These are phyloP conservation scores for Enteromius anoplus DNA, from an alignment of 2,797 vertebrate species.

Conservation along the genomic window DNA sequence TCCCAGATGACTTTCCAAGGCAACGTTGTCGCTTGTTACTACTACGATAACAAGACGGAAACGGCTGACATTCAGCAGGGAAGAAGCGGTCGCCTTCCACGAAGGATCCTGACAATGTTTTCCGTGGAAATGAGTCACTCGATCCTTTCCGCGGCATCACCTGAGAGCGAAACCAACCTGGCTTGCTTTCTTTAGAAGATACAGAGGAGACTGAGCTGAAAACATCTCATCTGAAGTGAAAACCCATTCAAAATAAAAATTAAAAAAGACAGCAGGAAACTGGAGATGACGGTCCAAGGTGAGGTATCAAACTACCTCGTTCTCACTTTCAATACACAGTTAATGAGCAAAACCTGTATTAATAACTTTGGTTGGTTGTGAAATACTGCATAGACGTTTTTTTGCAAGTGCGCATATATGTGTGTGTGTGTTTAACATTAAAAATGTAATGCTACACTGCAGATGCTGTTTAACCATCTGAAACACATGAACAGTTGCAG, in stretches of 20 bases:
- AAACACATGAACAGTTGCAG: conserved; percentile 47
- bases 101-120: conserved; percentile 61
- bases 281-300: conserved; percentile 38
- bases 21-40: conserved; percentile 56
- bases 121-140: conserved; percentile 72
- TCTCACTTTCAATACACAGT: conserved; percentile 21
- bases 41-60: conserved; percentile 60
- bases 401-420: neutral
- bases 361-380: conserved; percentile 24
- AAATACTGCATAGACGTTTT: conserved; percentile 23
- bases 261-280: conserved; percentile 39
- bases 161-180: conserved; percentile 73
- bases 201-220: conserved; percentile 43
- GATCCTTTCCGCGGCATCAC: conserved; percentile 66
- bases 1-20: conserved; percentile 69
- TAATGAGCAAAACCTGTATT: conserved; percentile 29
- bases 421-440: neutral
- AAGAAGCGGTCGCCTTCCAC: conserved; percentile 66
- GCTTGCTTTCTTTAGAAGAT: conserved; percentile 43
- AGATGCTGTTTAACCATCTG: conserved; percentile 38
- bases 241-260: conserved; percentile 28
- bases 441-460: conserved; percentile 48
- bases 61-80: conserved; percentile 74
- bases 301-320: conserved; percentile 30
- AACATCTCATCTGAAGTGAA: conserved; percentile 22